Base-by-base conservation (phyloP, 2,113 vertebrate genomes). In the Saguinus imperator region DNA sequence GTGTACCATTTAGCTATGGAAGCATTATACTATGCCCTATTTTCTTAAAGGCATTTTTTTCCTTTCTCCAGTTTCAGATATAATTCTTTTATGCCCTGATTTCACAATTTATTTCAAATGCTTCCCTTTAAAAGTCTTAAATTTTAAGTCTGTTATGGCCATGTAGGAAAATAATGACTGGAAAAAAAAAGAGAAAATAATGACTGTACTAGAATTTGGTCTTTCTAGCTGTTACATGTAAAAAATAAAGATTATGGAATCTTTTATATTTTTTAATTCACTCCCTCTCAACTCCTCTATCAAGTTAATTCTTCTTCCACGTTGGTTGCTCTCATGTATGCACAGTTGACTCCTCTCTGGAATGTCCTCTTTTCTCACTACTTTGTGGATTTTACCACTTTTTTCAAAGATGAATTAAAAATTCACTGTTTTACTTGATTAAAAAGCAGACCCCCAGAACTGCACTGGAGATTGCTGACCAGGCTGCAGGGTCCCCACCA, bases 11-110 rank as follows among this genome's bases (percentile, higher is more conserved):
- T 86, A 96, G 91, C 96, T 84, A 94, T 7, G 16, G 89, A 89
- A 91, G 83, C 57, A 32, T 92, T 91, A 57, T 5, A n/a, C 64
- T 5, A 66, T 32, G 45, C 83, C 91, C 82, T 90, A 76, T 23
- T 76, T 95, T 96, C 93, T 95, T 77, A 6, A 72, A 83, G 95
- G 80, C 2, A 0, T 48, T 98, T 96, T 96, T 70, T 93, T 89
- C 94, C 95, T 95, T 92, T 89, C 16, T 96, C 89, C 61, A 77
- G n/a, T 70, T 55, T 90, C 75, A 95, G 93, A 98, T 48, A 94
- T 13, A 37, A 45, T 94, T 90, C 93, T 86, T 96, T 89, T 82
- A 94, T 70, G 86, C 70, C 87, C 80, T 68, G 73, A 50, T 92
- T 89, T 94, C 89, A 94, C 79, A 91, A 86, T 52, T 32, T 61